These are phyloP conservation scores for Drosophila monieri DNA, from an alignment of 2,888 invertebrate genomes.

Conservation along the genomic window DNA sequence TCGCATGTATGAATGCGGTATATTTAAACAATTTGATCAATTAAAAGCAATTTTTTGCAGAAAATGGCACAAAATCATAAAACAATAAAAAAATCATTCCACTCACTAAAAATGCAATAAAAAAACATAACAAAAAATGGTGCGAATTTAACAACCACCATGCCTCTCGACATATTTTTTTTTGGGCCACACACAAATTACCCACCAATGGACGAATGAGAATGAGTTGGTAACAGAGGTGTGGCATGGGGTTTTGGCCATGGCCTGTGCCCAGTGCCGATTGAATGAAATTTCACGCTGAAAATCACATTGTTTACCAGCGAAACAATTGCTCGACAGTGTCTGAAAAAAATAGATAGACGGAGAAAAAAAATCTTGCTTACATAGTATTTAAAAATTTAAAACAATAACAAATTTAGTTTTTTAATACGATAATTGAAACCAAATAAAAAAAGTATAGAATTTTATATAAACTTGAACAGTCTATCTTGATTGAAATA, in stretches of 20 bases:
- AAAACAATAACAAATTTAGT: too few relatives aligned
- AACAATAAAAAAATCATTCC: constrained; percentile 39
- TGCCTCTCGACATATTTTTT: constrained; percentile 39
- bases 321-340: constrained; percentile 54
- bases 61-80: constrained; percentile 23
- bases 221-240: constrained; percentile 33
- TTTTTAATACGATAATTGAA: not conserved
- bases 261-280: constrained; percentile 31
- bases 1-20: constrained; percentile 15
- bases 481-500: too few relatives aligned
- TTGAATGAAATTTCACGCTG: constrained; percentile 76
- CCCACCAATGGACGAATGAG: constrained; percentile 41
- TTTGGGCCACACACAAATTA: constrained; percentile 41
- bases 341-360: constrained; percentile 12
- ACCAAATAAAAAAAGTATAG: not conserved
- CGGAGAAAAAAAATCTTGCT: not conserved
- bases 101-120: constrained; percentile 17
- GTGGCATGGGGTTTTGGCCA: constrained; percentile 6
- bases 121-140: constrained; percentile 24
- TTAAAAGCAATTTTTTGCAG: constrained; percentile 64
- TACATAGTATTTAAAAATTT: too few relatives aligned
- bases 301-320: constrained; percentile 71
- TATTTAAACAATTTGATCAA: constrained; percentile 66
- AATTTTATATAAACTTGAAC: too few relatives aligned
- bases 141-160: constrained; percentile 15